These are phyloP conservation scores for Rapana venosa DNA, from an alignment of 2,888 invertebrate species.

Conservation along the genomic window DNA sequence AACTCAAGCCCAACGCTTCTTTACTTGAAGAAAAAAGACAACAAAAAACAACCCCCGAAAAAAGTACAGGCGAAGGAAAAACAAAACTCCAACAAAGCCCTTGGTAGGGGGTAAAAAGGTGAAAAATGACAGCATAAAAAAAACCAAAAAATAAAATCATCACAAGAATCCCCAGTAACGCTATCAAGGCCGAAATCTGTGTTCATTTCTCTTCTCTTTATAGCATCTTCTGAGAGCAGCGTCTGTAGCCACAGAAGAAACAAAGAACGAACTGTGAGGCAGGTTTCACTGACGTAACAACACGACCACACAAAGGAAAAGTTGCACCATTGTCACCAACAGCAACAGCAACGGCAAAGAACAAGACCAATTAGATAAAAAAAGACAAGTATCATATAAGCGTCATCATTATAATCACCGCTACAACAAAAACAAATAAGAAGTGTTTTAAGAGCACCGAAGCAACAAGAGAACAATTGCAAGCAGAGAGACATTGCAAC, in stretches of 20 bases:
- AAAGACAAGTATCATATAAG: neutral
- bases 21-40: too few species aligned
- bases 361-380: neutral
- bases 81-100: too few species aligned
- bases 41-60: too few species aligned
- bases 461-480: neutral
- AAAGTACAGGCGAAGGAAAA: too few species aligned
- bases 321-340: neutral
- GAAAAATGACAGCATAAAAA: too few species aligned
- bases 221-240: neutral
- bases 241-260: neutral
- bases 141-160: neutral
- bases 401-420: neutral
- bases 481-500: neutral
- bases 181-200: neutral
- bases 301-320: neutral
- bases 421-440: neutral
- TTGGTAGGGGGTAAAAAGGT: too few species aligned
- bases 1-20: too few species aligned
- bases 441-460: neutral
- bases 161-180: neutral
- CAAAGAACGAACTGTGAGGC: neutral
- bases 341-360: neutral
- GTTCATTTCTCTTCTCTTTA: neutral
- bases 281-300: too few species aligned